Evolutionary conservation across 1,140 invertebrate species (phyloP).

Genomic region (Whitmania pigra): DNA sequence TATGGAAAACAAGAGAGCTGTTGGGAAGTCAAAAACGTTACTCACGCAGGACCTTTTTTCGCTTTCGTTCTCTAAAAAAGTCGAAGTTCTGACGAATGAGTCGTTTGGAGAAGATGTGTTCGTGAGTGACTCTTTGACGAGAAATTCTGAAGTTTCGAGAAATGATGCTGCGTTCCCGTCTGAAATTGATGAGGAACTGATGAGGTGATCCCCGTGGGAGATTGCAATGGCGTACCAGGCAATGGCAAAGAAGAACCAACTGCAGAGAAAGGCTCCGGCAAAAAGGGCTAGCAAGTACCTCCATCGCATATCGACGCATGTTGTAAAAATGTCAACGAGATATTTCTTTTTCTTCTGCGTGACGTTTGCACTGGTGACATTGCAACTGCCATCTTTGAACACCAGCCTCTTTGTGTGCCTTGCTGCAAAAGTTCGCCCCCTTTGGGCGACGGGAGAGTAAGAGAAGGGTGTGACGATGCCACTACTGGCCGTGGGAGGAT

Average conservation of each 20-base stretch:
- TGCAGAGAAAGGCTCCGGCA: slow-evolving; percentile 31
- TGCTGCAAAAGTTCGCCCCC: slow-evolving; percentile 19
- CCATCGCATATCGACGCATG: slow-evolving; percentile 46
- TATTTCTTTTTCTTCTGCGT: slow-evolving; percentile 36
- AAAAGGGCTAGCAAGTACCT: slow-evolving; percentile 33
- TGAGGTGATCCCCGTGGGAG: slow-evolving; percentile 34
- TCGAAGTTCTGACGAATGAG: neutral
- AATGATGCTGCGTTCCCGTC: neutral
- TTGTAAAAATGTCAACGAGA: slow-evolving; percentile 62
- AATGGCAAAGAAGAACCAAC: slow-evolving; percentile 36
- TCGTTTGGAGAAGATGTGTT: neutral
- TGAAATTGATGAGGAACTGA: slow-evolving; percentile 30
- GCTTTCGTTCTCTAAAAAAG: slow-evolving; percentile 31
- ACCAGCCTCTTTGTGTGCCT: slow-evolving; percentile 16
- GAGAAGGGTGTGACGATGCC: neutral
- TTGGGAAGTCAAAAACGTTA: slow-evolving; percentile 30
- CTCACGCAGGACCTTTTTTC: slow-evolving; percentile 25
- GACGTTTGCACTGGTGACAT: slow-evolving; percentile 21
- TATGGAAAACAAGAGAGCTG: slow-evolving; percentile 35
- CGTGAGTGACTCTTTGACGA: neutral
- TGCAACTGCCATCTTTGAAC: slow-evolving; percentile 22
- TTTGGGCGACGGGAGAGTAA: slow-evolving; percentile 16
- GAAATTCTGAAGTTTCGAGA: neutral
- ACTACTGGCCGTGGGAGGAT: slow-evolving; percentile 7
- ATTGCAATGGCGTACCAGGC: slow-evolving; percentile 36